A percentile compares a stretch with the other conserved stretches of the same genome.
Conservation (phyloP, 2,113 vertebrate genomes). For the Pedetes capensis region DNA sequence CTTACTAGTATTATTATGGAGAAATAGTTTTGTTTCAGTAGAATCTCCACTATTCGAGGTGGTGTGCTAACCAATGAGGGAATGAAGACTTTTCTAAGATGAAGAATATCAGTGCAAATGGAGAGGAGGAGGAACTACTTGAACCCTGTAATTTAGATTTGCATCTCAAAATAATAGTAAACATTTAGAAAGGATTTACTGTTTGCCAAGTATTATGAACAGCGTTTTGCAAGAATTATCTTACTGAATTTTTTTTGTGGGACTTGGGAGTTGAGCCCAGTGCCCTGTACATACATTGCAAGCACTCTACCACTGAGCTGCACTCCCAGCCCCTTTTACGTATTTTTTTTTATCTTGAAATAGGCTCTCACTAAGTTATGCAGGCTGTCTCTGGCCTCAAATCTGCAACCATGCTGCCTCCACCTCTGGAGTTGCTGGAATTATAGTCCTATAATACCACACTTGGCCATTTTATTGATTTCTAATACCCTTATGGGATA, state of each 20-base stretch:
- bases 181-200: background rate
- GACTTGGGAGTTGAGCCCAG: too few relatives aligned
- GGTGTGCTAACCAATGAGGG: background rate
- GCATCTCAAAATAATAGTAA: slow-evolving; percentile 29
- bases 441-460: too few relatives aligned
- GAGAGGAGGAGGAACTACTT: background rate
- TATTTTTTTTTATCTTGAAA: too few relatives aligned
- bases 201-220: background rate
- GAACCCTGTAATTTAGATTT: background rate
- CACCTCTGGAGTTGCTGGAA: too few relatives aligned
- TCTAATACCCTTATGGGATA: background rate
- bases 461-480: background rate
- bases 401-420: too few relatives aligned
- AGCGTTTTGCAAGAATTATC: background rate
- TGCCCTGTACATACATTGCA: too few relatives aligned
- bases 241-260: slow-evolving; percentile 23
- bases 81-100: background rate
- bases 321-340: too few relatives aligned
- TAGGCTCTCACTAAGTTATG: too few relatives aligned
- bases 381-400: too few relatives aligned
- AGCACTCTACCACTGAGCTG: too few relatives aligned
- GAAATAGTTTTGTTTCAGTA: slow-evolving; percentile 34
- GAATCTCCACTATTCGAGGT: background rate
- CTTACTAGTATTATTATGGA: background rate
- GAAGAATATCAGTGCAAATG: background rate